Percentiles rank a stretch among this genome's conserved stretches.
phyloP scores from a whole-genome alignment of 2,113 vertebrate species.

The Siniperca chuatsi region DNA sequence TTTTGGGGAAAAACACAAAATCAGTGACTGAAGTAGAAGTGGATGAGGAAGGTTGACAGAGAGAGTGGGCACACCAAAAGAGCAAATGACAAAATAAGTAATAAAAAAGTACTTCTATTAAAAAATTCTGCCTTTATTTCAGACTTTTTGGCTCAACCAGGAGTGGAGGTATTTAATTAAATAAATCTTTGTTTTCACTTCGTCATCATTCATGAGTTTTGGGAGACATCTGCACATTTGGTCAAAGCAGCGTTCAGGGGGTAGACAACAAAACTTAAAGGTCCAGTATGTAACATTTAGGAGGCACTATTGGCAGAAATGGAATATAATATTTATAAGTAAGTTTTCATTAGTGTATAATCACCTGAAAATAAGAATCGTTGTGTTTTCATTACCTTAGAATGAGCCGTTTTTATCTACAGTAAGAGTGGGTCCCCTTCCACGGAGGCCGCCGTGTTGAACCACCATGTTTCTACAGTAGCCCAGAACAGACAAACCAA shows the following conservation, averaged over 20 bases:
- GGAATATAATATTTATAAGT: too few species aligned
- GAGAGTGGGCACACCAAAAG: background rate
- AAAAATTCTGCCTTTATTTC: background rate
- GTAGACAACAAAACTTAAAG: background rate
- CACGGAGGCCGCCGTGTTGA: too few species aligned
- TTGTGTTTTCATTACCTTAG: too few species aligned
- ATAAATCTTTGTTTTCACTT: background rate
- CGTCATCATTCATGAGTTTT: background rate
- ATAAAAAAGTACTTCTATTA: background rate
- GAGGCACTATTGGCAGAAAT: too few species aligned
- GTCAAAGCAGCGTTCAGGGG: background rate
- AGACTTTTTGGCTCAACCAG: background rate
- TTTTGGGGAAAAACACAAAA: conserved; percentile 26
- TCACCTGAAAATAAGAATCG: too few species aligned
- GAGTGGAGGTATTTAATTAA: background rate
- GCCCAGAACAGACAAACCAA: too few species aligned
- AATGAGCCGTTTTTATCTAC: too few species aligned
- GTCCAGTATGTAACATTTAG: too few species aligned
- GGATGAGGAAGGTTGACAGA: conserved; percentile 11
- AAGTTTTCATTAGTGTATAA: too few species aligned
- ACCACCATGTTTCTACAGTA: too few species aligned
- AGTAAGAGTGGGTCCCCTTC: too few species aligned
- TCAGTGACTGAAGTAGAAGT: conserved; percentile 11
- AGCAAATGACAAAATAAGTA: background rate
- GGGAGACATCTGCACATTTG: background rate